phyloP scores from a whole-genome alignment of 2,888 invertebrate species.

The Nomada goodeniana region DNA sequence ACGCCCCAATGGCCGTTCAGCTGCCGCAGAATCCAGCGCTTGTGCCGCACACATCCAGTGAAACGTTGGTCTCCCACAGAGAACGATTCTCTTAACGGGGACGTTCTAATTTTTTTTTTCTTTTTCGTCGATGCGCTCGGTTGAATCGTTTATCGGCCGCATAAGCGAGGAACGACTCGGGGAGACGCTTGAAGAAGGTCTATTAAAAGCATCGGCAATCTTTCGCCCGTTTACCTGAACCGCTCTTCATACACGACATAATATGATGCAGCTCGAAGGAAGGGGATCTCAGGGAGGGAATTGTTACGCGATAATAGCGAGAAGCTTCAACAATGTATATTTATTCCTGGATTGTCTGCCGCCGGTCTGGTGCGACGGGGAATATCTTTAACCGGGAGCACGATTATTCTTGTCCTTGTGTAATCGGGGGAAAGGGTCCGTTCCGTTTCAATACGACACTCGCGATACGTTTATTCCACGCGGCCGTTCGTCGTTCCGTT shows the following conservation, averaged over 20 bases:
- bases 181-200: neutral
- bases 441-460: neutral
- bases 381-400: slow-evolving; percentile 13
- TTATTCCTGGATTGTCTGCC: slow-evolving; percentile 48
- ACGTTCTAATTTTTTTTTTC: slow-evolving; percentile 20
- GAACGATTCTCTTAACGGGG: slow-evolving; percentile 23
- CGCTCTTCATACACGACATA: slow-evolving; percentile 1
- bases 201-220: slow-evolving; percentile 31
- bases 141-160: slow-evolving; percentile 16
- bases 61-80: slow-evolving; percentile 18
- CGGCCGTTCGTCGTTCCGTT: neutral
- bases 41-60: slow-evolving; percentile 3
- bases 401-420: slow-evolving; percentile 35
- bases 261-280: neutral
- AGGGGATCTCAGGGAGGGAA: neutral
- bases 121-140: neutral
- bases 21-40: slow-evolving; percentile 43
- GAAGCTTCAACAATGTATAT: slow-evolving; percentile 18
- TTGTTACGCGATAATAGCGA: slow-evolving; percentile 35
- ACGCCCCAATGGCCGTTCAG: slow-evolving; percentile 61
- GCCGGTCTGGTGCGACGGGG: slow-evolving; percentile 6
- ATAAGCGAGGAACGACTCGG: neutral
- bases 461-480: no score
- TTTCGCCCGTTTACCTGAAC: slow-evolving; percentile 28
- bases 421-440: neutral